These are phyloP conservation scores for Hololepta plana DNA, from an alignment of 2,888 invertebrate genomes.

Conservation along the genomic window DNA sequence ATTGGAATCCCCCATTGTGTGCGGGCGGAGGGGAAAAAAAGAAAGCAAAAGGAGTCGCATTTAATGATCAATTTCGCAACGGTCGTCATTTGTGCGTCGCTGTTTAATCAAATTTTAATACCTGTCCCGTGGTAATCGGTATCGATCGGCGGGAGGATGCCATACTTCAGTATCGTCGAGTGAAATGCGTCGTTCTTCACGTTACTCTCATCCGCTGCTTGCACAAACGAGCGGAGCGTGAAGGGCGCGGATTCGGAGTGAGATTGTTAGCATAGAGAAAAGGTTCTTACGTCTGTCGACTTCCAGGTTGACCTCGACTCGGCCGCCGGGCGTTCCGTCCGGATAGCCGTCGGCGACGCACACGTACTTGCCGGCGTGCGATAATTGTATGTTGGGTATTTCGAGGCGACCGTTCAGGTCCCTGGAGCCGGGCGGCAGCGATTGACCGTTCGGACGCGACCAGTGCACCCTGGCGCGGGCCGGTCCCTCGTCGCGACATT, in stretches of 20 bases:
- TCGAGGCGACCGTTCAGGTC: constrained; percentile 67
- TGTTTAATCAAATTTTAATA: no score
- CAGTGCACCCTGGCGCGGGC: constrained; percentile 57
- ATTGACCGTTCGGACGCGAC: constrained; percentile 49
- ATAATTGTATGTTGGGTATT: constrained; percentile 54
- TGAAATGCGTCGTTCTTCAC: no score
- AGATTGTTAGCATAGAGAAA: constrained; percentile 1
- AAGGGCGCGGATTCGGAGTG: not conserved
- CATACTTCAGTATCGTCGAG: constrained; percentile 31
- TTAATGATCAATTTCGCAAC: constrained; percentile 3
- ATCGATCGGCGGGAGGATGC: constrained; percentile 36
- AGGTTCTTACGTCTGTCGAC: constrained; percentile 60
- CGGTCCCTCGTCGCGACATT: constrained; percentile 81
- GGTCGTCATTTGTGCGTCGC: no score
- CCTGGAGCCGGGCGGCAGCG: constrained; percentile 58
- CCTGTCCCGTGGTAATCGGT: constrained; percentile 40
- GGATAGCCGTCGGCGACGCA: constrained; percentile 62
- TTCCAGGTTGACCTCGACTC: constrained; percentile 46
- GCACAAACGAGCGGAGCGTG: constrained; percentile 7
- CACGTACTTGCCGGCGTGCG: constrained; percentile 61
- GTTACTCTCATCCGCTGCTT: constrained; percentile 15
- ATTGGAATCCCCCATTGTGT: no score
- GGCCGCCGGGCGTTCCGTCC: constrained; percentile 40
- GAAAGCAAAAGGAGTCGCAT: not conserved
- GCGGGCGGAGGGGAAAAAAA: no score